Percentiles rank a stretch among this genome's conserved stretches.
phyloP scores from a whole-genome alignment of 2,113 vertebrate genomes.

The Picathartes gymnocephalus region DNA sequence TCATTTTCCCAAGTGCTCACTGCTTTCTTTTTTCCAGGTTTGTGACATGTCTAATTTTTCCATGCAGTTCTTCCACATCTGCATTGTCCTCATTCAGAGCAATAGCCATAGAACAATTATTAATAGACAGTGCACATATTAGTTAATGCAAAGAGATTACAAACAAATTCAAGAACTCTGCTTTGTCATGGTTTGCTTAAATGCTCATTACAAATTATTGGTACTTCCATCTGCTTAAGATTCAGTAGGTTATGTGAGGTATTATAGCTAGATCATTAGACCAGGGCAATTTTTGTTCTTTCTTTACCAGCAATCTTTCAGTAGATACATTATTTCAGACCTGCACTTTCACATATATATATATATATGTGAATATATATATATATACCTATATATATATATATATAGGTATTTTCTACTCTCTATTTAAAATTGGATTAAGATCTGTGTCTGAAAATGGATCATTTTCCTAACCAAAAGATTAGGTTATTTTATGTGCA shows the following conservation, averaged over 20 bases:
- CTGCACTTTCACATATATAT: background rate
- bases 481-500: background rate
- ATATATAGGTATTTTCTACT: background rate
- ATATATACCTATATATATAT: background rate
- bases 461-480: background rate
- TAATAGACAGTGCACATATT: background rate
- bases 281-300: background rate
- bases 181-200: background rate
- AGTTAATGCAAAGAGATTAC: background rate
- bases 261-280: background rate
- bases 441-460: background rate
- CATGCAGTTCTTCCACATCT: background rate
- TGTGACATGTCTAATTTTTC: background rate
- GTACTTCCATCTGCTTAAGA: background rate
- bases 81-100: background rate
- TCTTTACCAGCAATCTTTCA: background rate
- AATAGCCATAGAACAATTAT: background rate
- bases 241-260: background rate
- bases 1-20: background rate
- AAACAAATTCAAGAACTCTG: background rate
- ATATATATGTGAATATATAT: no score
- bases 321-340: background rate
- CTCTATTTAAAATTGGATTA: background rate
- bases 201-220: background rate
- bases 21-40: background rate